Base-by-base conservation (phyloP, 1,140 invertebrate species). In the Drosophila prosaltans region DNA sequence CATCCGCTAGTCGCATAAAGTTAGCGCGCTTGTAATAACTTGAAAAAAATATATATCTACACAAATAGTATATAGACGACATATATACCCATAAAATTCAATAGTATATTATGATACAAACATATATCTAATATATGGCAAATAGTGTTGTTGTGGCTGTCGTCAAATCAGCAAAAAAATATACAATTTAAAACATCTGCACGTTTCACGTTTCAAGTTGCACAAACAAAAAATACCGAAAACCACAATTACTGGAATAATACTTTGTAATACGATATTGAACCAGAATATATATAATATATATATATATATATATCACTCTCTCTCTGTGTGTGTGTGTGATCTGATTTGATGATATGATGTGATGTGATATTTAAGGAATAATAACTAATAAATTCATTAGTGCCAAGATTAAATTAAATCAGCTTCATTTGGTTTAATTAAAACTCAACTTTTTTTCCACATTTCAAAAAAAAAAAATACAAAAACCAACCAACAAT, bases 371-470 rank as follows among this genome's bases (percentile, higher is more conserved):
- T 63, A 28, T 24, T 41, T 32, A 2, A 28, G 11, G 26, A 61
- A 45, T 55, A 60, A 70, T 70, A 78, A 55, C 69, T 75, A 79
- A 81, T 90, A 90, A 89, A 81, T 89, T 89, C 80, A 89, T 89
- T 89, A 89, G 84, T 78, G 78, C 65, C 68, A 86, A 71, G 83
- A 84, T 89, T 89, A 90, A 89, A 89, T 89, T 89, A 89, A 89
- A 89, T 89, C 84, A 89, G 84, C 80, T 81, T 89, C 81, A 89
- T 72, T 74, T 89, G 72, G 72, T 78, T 89, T 89, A 89, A 89
- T 89, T 89, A 89, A 89, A 81, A 84, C 74, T 78, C 79, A 89
- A 83, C 84, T 90, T 84, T 84, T 74, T 90, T 84, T 84, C 72
- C 84, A 7, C 74, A 88, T 88, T 83, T 74, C 39, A 51, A 67